Conservation (phyloP, 2,113 vertebrate species). For the Percopsis transmontana region DNA sequence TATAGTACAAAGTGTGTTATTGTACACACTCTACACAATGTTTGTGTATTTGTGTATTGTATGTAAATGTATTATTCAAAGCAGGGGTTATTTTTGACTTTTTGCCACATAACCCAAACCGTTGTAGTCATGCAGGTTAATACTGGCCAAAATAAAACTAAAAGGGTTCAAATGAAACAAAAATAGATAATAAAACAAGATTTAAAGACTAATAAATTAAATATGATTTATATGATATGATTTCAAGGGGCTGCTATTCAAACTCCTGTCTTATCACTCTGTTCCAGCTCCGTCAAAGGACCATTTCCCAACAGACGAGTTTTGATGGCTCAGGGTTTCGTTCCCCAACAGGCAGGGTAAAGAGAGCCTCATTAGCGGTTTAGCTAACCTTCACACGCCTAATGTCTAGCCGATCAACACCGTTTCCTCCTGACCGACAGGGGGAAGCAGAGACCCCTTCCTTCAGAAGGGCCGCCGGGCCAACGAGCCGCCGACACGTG, state of each 20-base stretch:
- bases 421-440: constrained; percentile 33
- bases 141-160: too few species aligned
- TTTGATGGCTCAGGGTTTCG: constrained; percentile 59
- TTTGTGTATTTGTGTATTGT: constrained; percentile 1
- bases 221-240: too few species aligned
- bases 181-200: too few species aligned
- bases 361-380: background rate
- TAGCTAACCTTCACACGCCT: background rate
- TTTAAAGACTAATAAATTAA: too few species aligned
- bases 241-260: constrained; percentile 3
- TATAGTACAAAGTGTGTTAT: too few species aligned
- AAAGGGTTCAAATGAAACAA: too few species aligned
- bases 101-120: too few species aligned
- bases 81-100: too few species aligned
- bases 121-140: too few species aligned
- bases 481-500: constrained; percentile 81
- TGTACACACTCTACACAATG: too few species aligned
- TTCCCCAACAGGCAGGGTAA: constrained; percentile 62
- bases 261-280: constrained; percentile 8
- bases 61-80: background rate
- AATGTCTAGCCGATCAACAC: background rate
- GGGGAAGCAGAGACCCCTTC: constrained; percentile 68
- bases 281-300: constrained; percentile 58
- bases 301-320: constrained; percentile 73
- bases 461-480: constrained; percentile 74